Conservation (phyloP, 2,797 vertebrate species). For the Scleropages formosus region DNA sequence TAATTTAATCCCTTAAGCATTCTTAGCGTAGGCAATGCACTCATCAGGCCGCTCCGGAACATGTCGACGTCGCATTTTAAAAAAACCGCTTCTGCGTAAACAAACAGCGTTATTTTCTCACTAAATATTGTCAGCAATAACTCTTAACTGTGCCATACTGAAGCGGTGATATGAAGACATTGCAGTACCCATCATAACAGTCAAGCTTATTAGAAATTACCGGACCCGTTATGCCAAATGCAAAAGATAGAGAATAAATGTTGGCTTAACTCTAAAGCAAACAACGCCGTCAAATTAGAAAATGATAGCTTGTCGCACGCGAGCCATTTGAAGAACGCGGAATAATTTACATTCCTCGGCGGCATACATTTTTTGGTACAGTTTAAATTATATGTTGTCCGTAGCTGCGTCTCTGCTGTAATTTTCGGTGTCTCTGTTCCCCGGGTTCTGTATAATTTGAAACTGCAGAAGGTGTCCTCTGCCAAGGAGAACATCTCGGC, state of each 20-base stretch:
- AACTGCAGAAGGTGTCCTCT: constrained; percentile 72
- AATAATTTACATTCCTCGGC: constrained; percentile 81
- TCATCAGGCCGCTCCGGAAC: neutral
- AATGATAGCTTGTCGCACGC: constrained; percentile 79
- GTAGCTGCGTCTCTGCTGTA: constrained; percentile 81
- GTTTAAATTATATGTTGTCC: constrained; percentile 86
- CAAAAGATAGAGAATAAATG: constrained; percentile 80
- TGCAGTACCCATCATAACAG: constrained; percentile 5
- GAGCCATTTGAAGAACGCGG: constrained; percentile 81
- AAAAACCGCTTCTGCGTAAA: neutral
- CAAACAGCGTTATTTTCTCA: neutral
- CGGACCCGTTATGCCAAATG: constrained; percentile 75
- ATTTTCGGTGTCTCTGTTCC: constrained; percentile 82
- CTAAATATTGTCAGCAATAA: constrained; percentile 1
- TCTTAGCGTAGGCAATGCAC: too few species aligned
- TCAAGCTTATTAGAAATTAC: constrained; percentile 53
- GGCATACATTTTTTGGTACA: constrained; percentile 82
- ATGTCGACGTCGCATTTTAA: neutral
- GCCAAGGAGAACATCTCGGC: constrained; percentile 73
- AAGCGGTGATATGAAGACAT: neutral
- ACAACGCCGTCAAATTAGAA: constrained; percentile 81
- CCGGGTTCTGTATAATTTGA: constrained; percentile 83
- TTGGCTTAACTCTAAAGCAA: constrained; percentile 83
- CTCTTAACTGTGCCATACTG: neutral
- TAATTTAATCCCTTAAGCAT: too few species aligned